Conservation (phyloP, 2,113 vertebrate genomes). For the Dromaius novaehollandiae region DNA sequence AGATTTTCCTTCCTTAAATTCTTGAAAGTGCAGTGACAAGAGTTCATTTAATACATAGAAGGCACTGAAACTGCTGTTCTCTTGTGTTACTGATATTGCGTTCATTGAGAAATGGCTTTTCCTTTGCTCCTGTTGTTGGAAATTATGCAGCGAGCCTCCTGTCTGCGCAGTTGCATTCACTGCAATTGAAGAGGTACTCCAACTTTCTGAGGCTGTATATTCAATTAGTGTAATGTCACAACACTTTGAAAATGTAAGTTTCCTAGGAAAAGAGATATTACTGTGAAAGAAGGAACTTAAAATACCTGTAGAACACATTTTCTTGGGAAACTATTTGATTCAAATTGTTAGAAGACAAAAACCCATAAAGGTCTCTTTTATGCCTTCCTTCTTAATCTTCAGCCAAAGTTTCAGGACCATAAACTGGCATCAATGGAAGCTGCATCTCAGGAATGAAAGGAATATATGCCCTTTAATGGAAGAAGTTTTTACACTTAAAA, state of each 20-base stretch:
- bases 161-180: conserved; percentile 27
- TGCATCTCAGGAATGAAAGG: conserved; percentile 35
- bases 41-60: conserved; percentile 3
- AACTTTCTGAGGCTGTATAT: conserved; percentile 58
- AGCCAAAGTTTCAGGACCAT: conserved; percentile 46
- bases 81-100: background rate
- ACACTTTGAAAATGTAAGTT: conserved; percentile 73
- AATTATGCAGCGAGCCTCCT: conserved; percentile 1
- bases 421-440: conserved; percentile 39
- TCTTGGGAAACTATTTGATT: conserved; percentile 13
- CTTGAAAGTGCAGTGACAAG: background rate
- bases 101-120: background rate
- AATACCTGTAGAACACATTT: conserved; percentile 54
- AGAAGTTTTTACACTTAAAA: conserved; percentile 47
- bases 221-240: conserved; percentile 71
- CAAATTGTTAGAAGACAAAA: conserved; percentile 53
- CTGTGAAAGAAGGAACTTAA: conserved; percentile 47
- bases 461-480: conserved; percentile 49
- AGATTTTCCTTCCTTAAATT: conserved; percentile 1
- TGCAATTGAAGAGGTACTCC: conserved; percentile 57
- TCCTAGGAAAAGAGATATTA: conserved; percentile 64
- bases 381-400: conserved; percentile 22
- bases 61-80: background rate
- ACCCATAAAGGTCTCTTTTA: conserved; percentile 9
- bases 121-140: background rate